These are phyloP conservation scores for Perizoma affinitatum DNA, from an alignment of 2,888 invertebrate genomes.

Conservation along the genomic window DNA sequence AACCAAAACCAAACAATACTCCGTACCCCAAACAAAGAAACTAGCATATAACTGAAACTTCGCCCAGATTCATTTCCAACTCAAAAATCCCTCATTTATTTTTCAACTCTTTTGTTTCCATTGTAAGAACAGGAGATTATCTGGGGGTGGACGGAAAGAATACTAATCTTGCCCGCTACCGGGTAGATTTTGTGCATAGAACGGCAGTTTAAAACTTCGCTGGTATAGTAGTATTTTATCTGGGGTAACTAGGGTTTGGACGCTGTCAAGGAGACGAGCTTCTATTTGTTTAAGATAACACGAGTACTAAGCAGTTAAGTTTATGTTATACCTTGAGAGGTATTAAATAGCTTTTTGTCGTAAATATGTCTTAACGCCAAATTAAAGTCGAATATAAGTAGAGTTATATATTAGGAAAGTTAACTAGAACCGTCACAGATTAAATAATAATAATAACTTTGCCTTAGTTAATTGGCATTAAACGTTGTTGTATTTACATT, in stretches of 20 bases:
- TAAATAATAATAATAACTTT: too few species aligned
- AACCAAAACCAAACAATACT: not conserved
- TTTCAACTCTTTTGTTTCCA: constrained; percentile 39
- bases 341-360: too few species aligned
- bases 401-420: too few species aligned
- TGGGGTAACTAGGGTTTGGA: constrained; percentile 19
- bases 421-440: too few species aligned
- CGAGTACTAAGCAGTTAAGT: not conserved
- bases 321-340: too few species aligned
- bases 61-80: constrained; percentile 23
- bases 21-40: constrained; percentile 4
- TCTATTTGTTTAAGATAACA: not conserved
- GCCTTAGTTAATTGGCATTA: too few species aligned
- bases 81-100: constrained; percentile 42
- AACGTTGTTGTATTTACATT: too few species aligned
- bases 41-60: constrained; percentile 8
- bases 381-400: too few species aligned
- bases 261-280: constrained; percentile 3
- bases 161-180: constrained; percentile 37
- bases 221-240: constrained; percentile 8
- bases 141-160: constrained; percentile 37
- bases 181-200: constrained; percentile 27
- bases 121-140: constrained; percentile 42
- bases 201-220: constrained; percentile 20
- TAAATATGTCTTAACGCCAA: too few species aligned